Base-by-base conservation (phyloP, 2,888 invertebrate species). In the Aleiodes leptofemur region DNA sequence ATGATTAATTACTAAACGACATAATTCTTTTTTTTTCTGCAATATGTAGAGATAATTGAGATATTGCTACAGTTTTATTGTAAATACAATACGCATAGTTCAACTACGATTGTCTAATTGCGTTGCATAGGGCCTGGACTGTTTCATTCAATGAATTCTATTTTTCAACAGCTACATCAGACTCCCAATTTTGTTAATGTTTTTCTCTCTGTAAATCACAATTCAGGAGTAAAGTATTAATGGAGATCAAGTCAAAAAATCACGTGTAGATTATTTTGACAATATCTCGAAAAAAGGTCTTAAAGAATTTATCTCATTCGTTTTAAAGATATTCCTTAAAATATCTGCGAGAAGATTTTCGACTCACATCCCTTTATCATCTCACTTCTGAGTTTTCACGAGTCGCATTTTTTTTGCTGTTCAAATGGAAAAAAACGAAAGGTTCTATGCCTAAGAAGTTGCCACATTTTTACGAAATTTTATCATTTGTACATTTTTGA, bases 391-490 rank as follows among this genome's bases (percentile, higher is more conserved):
- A 53, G 14, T 53, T 16, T 53, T 53, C 0, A 14, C 7, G 53
- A 7, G 53, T 14, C 16, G 64, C 38, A 16, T 68, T 68, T 51
- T 68, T 68, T 68, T 66, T 23, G 23, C 2, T 23, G 23, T 2
- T 68, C 48, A n/a, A 29, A n/a, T 71, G 48, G 51, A 16, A 23
- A n/a, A 74, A 73, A 74, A 53, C 72, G 72, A 69, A 38, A 78
- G 76, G 77, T 79, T 77, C 71, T 75, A 78, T 74, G 77, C 78
- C 51, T 78, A 76, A 66, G 77, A 79, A 69, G 76, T 79, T 79
- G 79, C 78, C 79, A 79, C 78, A 66, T 74, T 76, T 75, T 73
- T 76, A 78, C 69, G 69, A 71, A 64, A 61, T 74, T 78, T 76
- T 76, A 68, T 61, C 61, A 70, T 75, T 72, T 75, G 34, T 78